phyloP scores from a whole-genome alignment of 2,113 vertebrate species.

The Stegostoma tigrinum region DNA sequence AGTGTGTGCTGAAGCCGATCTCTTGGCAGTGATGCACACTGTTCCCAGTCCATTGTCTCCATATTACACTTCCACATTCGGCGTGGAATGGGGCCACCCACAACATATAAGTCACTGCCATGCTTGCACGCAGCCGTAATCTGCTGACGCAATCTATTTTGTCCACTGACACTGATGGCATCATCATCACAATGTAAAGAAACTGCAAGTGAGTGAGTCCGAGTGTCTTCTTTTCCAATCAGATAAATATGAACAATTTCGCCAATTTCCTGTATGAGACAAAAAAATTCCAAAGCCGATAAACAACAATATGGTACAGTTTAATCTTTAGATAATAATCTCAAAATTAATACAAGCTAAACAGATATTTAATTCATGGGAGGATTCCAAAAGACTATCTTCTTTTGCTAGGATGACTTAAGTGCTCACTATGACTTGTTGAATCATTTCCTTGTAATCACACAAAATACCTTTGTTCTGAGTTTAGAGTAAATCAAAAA shows the following conservation, averaged over 20 bases:
- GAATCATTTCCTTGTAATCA: not conserved
- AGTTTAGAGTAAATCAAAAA: not conserved
- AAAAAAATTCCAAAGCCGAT: not conserved
- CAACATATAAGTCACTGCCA: slow-evolving; percentile 85
- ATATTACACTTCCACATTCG: slow-evolving; percentile 99
- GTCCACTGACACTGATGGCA: slow-evolving; percentile 84
- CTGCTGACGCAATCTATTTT: slow-evolving; percentile 96
- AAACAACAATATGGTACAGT: not conserved
- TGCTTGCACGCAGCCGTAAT: slow-evolving; percentile 97
- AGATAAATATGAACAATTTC: slow-evolving; percentile 97
- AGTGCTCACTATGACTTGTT: not conserved
- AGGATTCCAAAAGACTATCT: not conserved
- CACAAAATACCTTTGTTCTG: not conserved
- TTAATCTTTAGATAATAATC: not conserved
- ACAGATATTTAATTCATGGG: not conserved
- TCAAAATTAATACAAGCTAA: not conserved
- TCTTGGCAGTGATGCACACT: slow-evolving; percentile 86
- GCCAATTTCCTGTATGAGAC: slow-evolving; percentile 75
- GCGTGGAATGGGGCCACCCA: slow-evolving; percentile 90
- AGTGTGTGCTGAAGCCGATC: slow-evolving; percentile 94
- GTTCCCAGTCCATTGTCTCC: slow-evolving; percentile 95
- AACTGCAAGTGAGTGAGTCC: slow-evolving; percentile 87
- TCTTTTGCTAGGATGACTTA: not conserved
- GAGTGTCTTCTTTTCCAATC: slow-evolving; percentile 89
- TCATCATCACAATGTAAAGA: slow-evolving; percentile 92